Evolutionary conservation across 2,888 invertebrate species (phyloP), one percentile per base, ranked within the genome.

Genomic region (Fissipunctia ypsillon): DNA sequence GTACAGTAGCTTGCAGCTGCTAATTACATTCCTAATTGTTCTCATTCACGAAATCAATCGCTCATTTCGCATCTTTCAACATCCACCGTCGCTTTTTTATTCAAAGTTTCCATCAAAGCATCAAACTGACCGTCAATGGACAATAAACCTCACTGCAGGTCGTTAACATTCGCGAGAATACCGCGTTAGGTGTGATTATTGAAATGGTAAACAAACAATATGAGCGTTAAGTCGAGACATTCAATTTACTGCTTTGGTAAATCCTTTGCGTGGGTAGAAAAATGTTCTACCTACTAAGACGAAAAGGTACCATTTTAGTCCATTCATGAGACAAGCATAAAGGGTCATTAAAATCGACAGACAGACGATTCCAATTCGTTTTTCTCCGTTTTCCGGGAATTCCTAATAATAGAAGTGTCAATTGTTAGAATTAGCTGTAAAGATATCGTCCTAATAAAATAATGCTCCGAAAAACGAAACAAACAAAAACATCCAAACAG

Each of bases 121-220:
- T 9, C n/a, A 64, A 71, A 28, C 2, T 38, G 7, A 6, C 22
- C 25, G 6, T 38, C 76, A 80, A 80, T 76, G 59, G 59, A 71
- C 5, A 63, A n/a, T 48, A 59, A 75, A 75, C n/a, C 10, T 22
- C 22, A 22, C n/a, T 45, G 48, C 28, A 54, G 54, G 67, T 80
- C 59, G 71, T 76, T 69, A 68, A n/a, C 59, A 76, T 71, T 74
- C 35, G 57, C 65, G 14, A 31, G 60, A 31, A 35, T 63, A 57
- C 35, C 43, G 56, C 48, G 48, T 56, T 50, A 73, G 48, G 54
- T 70, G 52, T 76, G 64, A 71, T 64, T 70, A 80, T 76, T 64
- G 16, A 65, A 61, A 66, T 69, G 61, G 69, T 79, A 79, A 79
- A 79, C 79, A 78, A 79, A 79, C 75, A 74, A 50, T 74, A 68